Conservation (phyloP, 2,888 invertebrate species). For the Perizoma affinitatum region DNA sequence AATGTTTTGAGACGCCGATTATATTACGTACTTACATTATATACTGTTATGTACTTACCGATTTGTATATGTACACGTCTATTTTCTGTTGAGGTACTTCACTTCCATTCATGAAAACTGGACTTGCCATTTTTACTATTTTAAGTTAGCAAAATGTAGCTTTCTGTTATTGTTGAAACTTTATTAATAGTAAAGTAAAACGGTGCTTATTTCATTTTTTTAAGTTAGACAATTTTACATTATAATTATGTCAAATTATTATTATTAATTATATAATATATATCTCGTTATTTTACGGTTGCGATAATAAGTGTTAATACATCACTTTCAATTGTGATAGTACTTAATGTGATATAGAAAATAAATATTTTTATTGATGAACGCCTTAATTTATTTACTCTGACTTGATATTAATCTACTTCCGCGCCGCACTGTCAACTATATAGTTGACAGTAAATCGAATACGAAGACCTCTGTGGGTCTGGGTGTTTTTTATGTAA, state of each 20-base stretch:
- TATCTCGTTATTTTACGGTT: constrained; percentile 23
- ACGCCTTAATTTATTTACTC: too few species aligned
- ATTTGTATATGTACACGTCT: background rate
- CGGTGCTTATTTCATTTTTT: constrained; percentile 24
- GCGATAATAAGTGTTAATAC: constrained; percentile 26
- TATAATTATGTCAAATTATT: constrained; percentile 19
- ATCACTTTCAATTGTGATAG: constrained; percentile 23
- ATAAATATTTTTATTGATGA: constrained; percentile 30
- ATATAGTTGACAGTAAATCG: too few species aligned
- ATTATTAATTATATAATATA: constrained; percentile 18
- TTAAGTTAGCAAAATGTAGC: constrained; percentile 1
- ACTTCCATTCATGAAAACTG: background rate
- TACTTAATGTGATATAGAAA: constrained; percentile 33
- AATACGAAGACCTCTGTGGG: too few species aligned
- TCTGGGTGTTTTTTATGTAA: too few species aligned
- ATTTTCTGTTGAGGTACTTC: background rate
- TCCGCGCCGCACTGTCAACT: too few species aligned
- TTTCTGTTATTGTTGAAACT: background rate
- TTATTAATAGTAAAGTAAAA: background rate
- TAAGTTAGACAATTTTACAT: constrained; percentile 19
- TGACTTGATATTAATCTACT: too few species aligned
- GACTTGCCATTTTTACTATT: constrained; percentile 5
- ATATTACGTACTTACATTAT: too few species aligned
- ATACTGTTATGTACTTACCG: background rate
- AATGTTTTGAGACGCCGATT: too few species aligned